These are phyloP conservation scores for Crenuchus spilurus DNA, from an alignment of 2,797 vertebrate genomes.

Conservation along the genomic window DNA sequence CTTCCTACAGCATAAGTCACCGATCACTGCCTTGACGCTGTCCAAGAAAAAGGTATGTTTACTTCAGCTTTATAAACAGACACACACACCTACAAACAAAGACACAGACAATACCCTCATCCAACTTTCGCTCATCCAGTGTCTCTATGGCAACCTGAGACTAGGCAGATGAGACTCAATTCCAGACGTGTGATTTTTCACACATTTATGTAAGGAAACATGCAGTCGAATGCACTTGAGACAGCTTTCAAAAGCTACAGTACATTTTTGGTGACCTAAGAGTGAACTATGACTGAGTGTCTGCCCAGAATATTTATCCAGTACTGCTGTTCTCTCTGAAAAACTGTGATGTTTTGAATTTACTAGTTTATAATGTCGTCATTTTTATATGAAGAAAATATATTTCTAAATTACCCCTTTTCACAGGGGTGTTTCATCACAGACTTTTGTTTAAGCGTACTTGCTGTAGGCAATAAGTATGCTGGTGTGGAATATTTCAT, in stretches of 20 bases:
- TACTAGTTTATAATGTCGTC: too few species aligned
- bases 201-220: conserved; percentile 18
- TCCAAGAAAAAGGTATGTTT: conserved; percentile 84
- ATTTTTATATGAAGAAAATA: too few species aligned
- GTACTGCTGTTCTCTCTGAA: too few species aligned
- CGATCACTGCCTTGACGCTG: conserved; percentile 80
- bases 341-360: too few species aligned
- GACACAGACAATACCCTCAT: conserved; percentile 52
- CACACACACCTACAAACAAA: conserved; percentile 48
- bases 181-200: conserved; percentile 49
- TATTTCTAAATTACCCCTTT: too few species aligned
- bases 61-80: conserved; percentile 24
- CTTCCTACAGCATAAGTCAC: conserved; percentile 76
- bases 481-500: too few species aligned
- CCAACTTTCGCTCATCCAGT: background rate
- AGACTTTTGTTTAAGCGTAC: too few species aligned
- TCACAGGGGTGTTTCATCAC: too few species aligned
- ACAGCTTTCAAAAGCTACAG: background rate
- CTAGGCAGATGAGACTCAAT: conserved; percentile 44
- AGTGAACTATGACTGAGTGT: background rate
- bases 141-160: conserved; percentile 49
- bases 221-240: conserved; percentile 5
- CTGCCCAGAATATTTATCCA: too few species aligned
- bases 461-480: too few species aligned
- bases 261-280: background rate